Conservation (phyloP, 2,888 invertebrate species). For the Drosophila borborema region DNA sequence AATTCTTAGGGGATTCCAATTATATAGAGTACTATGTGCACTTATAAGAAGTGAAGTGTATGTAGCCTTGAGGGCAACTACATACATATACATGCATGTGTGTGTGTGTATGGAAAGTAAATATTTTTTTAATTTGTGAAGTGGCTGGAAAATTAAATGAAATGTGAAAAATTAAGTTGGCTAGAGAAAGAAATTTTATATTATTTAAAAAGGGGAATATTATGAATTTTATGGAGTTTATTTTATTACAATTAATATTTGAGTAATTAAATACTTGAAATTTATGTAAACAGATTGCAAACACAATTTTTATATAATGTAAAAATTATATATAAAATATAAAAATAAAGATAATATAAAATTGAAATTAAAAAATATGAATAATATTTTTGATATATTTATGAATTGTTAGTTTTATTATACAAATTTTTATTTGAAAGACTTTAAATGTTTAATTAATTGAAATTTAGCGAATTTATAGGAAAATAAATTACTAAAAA, state of each 20-base stretch:
- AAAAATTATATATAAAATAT: too few species aligned
- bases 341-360: too few species aligned
- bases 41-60: background rate
- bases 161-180: background rate
- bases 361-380: too few species aligned
- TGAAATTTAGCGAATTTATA: too few species aligned
- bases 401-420: too few species aligned
- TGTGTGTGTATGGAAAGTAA: background rate
- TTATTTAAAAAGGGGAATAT: background rate
- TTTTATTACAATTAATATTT: background rate
- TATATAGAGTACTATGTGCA: background rate
- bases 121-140: background rate
- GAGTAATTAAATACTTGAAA: background rate
- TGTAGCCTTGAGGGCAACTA: background rate
- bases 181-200: background rate
- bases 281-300: too few species aligned
- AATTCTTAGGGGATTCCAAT: constrained; percentile 5
- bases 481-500: too few species aligned
- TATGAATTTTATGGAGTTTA: background rate
- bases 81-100: background rate
- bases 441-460: too few species aligned
- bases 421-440: too few species aligned
- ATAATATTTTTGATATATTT: too few species aligned
- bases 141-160: background rate
- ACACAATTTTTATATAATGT: too few species aligned